These are phyloP conservation scores for Acrossocheilus wenchowensis DNA, from an alignment of 2,797 vertebrate species.

Conservation along the genomic window DNA sequence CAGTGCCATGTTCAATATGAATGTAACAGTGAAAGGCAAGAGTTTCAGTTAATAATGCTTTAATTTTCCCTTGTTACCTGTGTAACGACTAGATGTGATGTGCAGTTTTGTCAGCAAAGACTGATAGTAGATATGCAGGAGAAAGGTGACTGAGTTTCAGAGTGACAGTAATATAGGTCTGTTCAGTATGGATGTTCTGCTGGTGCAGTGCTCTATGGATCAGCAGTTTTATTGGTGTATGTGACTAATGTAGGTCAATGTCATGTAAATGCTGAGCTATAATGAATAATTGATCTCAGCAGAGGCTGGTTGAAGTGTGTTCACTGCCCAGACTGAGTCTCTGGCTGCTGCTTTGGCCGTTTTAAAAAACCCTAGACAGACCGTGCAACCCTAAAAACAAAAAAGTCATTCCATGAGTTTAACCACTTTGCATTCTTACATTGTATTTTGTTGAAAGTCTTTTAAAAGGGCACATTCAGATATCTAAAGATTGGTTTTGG, in stretches of 20 bases:
- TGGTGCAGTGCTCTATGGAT: not conserved
- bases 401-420: not conserved
- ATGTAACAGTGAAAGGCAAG: not conserved
- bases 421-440: not conserved
- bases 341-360: not conserved
- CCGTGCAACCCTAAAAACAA: not conserved
- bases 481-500: not conserved
- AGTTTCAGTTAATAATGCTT: not conserved
- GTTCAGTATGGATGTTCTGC: not conserved
- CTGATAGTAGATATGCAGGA: not conserved
- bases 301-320: constrained; percentile 26
- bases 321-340: not conserved
- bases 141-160: not conserved
- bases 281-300: constrained; percentile 53
- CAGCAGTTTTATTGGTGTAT: not conserved
- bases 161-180: not conserved
- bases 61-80: not conserved
- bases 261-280: constrained; percentile 33
- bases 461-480: not conserved
- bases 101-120: constrained; percentile 10
- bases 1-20: not conserved
- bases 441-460: not conserved
- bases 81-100: not conserved
- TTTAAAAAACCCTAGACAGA: not conserved
- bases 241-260: constrained; percentile 35